Evolutionary conservation across 2,888 invertebrate species (phyloP).

Genomic region (Taphrorychus bicolor): DNA sequence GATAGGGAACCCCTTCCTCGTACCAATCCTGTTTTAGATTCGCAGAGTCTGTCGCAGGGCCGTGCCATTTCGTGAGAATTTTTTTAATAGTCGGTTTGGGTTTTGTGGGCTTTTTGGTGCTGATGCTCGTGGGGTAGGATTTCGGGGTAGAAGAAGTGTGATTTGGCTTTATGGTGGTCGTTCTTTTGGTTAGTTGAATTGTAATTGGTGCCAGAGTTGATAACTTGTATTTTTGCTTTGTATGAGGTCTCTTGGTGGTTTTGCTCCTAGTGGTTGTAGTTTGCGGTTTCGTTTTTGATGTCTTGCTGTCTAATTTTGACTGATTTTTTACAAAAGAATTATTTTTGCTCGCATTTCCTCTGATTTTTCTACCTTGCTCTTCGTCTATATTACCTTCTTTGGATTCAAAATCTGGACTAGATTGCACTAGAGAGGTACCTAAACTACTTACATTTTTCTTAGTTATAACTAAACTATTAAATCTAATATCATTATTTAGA

Average conservation of each 20-base stretch:
- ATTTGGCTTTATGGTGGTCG: conserved; percentile 1
- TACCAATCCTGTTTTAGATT: conserved; percentile 60
- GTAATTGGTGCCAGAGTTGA: conserved; percentile 26
- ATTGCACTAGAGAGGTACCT: background rate
- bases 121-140: background rate
- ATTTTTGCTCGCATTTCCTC: background rate
- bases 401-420: conserved; percentile 19
- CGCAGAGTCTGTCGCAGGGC: conserved; percentile 48
- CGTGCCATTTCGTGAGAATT: conserved; percentile 65
- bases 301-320: too few species aligned
- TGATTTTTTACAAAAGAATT: too few species aligned
- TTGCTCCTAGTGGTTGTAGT: background rate
- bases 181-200: conserved; percentile 37
- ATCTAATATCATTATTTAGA: too few species aligned
- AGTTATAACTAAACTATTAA: background rate
- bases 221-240: conserved; percentile 6
- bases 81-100: conserved; percentile 54
- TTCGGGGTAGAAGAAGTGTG: background rate
- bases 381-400: conserved; percentile 7
- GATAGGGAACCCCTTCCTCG: conserved; percentile 55
- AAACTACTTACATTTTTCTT: background rate
- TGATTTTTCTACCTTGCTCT: conserved; percentile 11
- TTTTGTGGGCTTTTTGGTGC: conserved; percentile 20
- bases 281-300: too few species aligned
- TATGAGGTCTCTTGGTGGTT: background rate